phyloP scores from a whole-genome alignment of 2,888 invertebrate genomes.

The Scaeva pyrastri region DNA sequence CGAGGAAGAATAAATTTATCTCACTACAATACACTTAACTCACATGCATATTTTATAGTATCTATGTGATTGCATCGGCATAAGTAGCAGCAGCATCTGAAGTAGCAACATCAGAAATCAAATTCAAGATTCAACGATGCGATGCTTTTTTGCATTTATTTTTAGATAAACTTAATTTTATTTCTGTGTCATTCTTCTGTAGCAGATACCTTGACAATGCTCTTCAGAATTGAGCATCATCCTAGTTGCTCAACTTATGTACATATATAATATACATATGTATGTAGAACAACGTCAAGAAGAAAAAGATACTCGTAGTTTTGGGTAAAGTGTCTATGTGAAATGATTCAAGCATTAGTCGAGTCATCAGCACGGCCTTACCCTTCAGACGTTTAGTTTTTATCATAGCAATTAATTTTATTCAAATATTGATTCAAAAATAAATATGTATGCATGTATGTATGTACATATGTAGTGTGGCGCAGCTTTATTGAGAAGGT shows the following conservation, averaged over 20 bases:
- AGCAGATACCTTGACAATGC: conserved; percentile 66
- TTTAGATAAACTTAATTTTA: conserved; percentile 60
- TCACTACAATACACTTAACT: no score
- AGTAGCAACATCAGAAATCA: conserved; percentile 10
- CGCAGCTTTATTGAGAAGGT: background rate
- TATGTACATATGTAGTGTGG: no score
- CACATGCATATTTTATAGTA: conserved; percentile 14
- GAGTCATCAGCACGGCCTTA: conserved; percentile 64
- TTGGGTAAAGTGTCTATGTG: background rate
- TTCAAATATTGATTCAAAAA: conserved; percentile 53
- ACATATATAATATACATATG: no score
- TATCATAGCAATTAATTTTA: conserved; percentile 59
- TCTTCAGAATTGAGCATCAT: conserved; percentile 55
- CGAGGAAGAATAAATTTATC: conserved; percentile 54
- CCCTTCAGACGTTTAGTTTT: conserved; percentile 64
- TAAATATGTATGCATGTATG: no score
- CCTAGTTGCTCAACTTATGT: conserved; percentile 5
- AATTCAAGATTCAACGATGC: conserved; percentile 45
- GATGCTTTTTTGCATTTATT: conserved; percentile 24
- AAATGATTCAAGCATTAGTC: conserved; percentile 12
- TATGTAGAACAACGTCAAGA: conserved; percentile 21
- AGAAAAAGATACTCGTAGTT: conserved; percentile 10
- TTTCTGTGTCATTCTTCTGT: conserved; percentile 57
- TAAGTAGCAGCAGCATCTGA: background rate
- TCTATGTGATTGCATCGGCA: conserved; percentile 1